Evolutionary conservation across 2,888 invertebrate genomes (phyloP).

Genomic region (Steinernema scapterisci): DNA sequence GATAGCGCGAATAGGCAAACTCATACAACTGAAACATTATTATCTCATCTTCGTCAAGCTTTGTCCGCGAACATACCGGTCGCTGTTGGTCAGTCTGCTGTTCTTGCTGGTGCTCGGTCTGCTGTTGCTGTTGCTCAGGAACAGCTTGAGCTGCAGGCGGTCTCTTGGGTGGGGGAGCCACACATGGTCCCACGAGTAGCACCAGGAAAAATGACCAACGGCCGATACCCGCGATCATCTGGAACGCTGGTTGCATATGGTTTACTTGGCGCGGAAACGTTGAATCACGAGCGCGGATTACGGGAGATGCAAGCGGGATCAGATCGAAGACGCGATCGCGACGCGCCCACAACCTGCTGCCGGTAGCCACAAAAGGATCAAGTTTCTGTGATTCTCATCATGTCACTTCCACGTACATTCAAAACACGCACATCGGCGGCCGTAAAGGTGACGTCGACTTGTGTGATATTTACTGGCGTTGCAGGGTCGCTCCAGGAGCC

Average conservation of each 20-base stretch:
- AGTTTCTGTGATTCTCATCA: background rate
- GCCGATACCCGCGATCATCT: slow-evolving; percentile 7
- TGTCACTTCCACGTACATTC: slow-evolving; percentile 31
- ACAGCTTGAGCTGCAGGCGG: background rate
- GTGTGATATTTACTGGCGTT: slow-evolving; percentile 18
- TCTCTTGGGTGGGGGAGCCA: slow-evolving; percentile 41
- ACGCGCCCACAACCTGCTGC: background rate
- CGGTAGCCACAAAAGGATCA: background rate
- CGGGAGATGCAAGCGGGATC: background rate
- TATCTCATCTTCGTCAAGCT: background rate
- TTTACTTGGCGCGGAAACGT: background rate
- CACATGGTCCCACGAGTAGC: background rate
- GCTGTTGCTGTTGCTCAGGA: slow-evolving; percentile 29
- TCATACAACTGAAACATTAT: slow-evolving; percentile 55
- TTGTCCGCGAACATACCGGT: slow-evolving; percentile 16
- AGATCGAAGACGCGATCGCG: background rate
- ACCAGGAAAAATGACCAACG: slow-evolving; percentile 17
- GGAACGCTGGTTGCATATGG: background rate
- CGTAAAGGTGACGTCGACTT: background rate
- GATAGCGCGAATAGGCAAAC: slow-evolving; percentile 62
- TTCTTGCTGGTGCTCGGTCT: slow-evolving; percentile 20
- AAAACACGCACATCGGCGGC: slow-evolving; percentile 16
- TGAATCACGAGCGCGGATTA: background rate
- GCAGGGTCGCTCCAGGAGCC: background rate
- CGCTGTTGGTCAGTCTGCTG: slow-evolving; percentile 37